Evolutionary conservation across 2,888 invertebrate genomes (phyloP).

Genomic region (Pyrrhosoma nymphula): DNA sequence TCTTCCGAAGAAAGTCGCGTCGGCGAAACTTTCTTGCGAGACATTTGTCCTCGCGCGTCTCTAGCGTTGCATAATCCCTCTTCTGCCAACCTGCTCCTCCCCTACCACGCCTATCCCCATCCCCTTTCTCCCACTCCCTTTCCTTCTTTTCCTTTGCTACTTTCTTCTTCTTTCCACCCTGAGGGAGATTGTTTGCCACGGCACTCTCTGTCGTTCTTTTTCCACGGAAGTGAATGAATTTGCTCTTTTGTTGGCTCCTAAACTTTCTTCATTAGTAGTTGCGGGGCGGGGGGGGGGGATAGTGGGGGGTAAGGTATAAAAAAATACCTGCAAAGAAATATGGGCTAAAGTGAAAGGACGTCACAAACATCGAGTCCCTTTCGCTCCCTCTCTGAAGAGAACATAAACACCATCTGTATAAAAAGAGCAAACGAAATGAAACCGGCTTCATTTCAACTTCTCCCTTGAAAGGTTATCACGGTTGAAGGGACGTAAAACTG

Average conservation of each 20-base stretch:
- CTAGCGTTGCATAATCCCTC: no score
- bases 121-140: neutral
- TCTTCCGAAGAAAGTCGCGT: neutral
- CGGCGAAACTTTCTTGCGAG: neutral
- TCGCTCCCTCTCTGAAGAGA: no score
- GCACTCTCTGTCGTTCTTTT: neutral
- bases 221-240: neutral
- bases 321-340: neutral
- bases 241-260: neutral
- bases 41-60: neutral
- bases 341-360: conserved; percentile 26
- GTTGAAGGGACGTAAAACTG: conserved; percentile 33
- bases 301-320: neutral
- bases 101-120: neutral
- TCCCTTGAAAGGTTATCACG: neutral
- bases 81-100: no score
- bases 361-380: neutral
- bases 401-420: conserved; percentile 9
- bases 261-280: conserved; percentile 29
- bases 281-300: neutral
- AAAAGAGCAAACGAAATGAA: conserved; percentile 1
- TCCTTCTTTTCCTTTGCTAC: neutral
- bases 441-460: conserved; percentile 37
- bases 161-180: neutral
- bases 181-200: neutral